Percentiles rank a stretch among this genome's conserved stretches.
Evolutionary conservation across 2,888 invertebrate genomes (phyloP).

Genomic region (Ecdyonurus torrentis): DNA sequence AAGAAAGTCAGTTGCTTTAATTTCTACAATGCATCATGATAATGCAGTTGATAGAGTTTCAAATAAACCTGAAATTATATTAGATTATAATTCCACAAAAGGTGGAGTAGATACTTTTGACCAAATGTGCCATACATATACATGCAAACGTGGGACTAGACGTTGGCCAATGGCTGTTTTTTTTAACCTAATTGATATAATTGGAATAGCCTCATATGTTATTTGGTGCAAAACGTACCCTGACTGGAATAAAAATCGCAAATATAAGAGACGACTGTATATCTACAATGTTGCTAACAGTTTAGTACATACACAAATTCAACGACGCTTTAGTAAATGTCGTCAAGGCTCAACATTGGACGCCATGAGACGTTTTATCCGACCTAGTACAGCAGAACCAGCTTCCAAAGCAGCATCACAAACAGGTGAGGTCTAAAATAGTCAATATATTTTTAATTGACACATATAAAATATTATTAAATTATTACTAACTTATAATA

Average conservation of each 20-base stretch:
- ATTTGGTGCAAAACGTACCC: neutral
- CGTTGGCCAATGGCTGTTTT: neutral
- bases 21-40: neutral
- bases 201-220: neutral
- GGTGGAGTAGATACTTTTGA: slow-evolving; percentile 3
- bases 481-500: too few species aligned
- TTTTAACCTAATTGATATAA: neutral
- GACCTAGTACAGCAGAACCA: too few species aligned
- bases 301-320: too few species aligned
- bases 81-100: slow-evolving; percentile 2
- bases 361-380: too few species aligned
- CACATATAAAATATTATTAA: too few species aligned
- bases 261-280: too few species aligned
- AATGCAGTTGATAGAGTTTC: neutral
- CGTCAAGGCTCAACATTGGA: too few species aligned
- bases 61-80: neutral
- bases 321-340: too few species aligned
- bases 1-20: neutral
- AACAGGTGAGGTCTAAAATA: too few species aligned
- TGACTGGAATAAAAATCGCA: neutral
- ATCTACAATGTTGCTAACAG: too few species aligned
- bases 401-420: too few species aligned
- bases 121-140: neutral
- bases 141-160: neutral
- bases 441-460: too few species aligned